Conservation (phyloP, 92 coral and sea anemone genomes). For the Muricea muricata region DNA sequence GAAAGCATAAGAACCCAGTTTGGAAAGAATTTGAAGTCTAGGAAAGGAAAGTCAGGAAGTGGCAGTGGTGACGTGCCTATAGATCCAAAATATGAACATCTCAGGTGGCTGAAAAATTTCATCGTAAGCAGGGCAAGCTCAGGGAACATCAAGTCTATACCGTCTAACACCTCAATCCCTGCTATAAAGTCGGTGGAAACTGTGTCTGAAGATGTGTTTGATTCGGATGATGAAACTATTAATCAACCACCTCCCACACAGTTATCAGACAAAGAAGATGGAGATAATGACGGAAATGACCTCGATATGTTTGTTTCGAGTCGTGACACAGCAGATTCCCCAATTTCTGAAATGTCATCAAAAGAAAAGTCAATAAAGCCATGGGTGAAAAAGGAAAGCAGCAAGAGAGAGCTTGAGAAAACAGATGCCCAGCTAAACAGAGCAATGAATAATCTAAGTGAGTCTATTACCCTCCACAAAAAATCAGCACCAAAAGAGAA, state of each 20-base stretch:
- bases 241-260: too few species aligned
- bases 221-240: too few species aligned
- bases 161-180: background rate
- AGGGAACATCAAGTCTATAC: conserved; percentile 9
- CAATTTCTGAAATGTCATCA: background rate
- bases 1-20: background rate
- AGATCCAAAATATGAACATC: conserved; percentile 44
- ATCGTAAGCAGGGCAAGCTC: conserved; percentile 41
- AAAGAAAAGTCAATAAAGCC: background rate
- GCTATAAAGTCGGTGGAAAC: too few species aligned
- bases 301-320: too few species aligned
- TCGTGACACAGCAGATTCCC: too few species aligned
- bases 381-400: background rate
- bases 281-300: too few species aligned
- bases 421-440: background rate
- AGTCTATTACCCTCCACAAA: background rate
- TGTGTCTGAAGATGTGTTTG: too few species aligned
- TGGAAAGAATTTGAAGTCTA: background rate
- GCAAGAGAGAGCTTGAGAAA: background rate
- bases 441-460: background rate
- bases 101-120: conserved; percentile 34
- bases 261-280: too few species aligned
- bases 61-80: conserved; percentile 17
- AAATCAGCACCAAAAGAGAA: background rate
- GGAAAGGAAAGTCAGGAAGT: conserved; percentile 7